Percentiles rank a stretch among this genome's conserved stretches.
phyloP scores from a whole-genome alignment of 2,888 invertebrate genomes.

The Amblyteles armatorius region DNA sequence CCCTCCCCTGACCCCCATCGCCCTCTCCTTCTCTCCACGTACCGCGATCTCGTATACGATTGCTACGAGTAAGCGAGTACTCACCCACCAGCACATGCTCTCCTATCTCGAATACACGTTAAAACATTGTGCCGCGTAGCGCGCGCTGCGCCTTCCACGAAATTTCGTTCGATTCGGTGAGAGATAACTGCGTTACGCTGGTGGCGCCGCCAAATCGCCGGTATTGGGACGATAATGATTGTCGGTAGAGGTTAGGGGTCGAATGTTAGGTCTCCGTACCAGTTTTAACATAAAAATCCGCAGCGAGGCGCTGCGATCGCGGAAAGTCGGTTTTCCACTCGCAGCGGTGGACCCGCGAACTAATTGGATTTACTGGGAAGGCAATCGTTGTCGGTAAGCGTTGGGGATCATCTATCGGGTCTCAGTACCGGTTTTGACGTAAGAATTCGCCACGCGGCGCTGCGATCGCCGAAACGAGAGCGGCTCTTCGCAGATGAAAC shows the following conservation, averaged over 20 bases:
- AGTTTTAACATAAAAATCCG: background rate
- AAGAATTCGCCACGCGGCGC: background rate
- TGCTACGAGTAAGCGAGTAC: conserved; percentile 58
- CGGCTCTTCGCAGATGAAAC: background rate
- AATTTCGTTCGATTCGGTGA: conserved; percentile 36
- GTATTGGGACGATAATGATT: background rate
- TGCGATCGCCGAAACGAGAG: background rate
- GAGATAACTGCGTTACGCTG: background rate
- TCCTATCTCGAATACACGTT: conserved; percentile 56
- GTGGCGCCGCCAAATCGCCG: background rate
- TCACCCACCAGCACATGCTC: conserved; percentile 39
- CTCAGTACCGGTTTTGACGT: background rate
- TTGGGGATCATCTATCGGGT: background rate
- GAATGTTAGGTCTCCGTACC: background rate
- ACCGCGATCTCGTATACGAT: conserved; percentile 54
- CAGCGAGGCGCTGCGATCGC: background rate
- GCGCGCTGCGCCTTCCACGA: conserved; percentile 26
- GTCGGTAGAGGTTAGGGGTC: background rate
- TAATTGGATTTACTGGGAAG: background rate
- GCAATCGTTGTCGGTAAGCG: background rate
- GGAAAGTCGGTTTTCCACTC: background rate
- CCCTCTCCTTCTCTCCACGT: conserved; percentile 50
- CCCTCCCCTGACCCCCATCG: background rate
- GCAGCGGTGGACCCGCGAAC: background rate
- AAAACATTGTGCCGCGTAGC: conserved; percentile 56